These are phyloP conservation scores for Chloebia gouldiae DNA, from an alignment of 2,113 vertebrate species.

Conservation along the genomic window DNA sequence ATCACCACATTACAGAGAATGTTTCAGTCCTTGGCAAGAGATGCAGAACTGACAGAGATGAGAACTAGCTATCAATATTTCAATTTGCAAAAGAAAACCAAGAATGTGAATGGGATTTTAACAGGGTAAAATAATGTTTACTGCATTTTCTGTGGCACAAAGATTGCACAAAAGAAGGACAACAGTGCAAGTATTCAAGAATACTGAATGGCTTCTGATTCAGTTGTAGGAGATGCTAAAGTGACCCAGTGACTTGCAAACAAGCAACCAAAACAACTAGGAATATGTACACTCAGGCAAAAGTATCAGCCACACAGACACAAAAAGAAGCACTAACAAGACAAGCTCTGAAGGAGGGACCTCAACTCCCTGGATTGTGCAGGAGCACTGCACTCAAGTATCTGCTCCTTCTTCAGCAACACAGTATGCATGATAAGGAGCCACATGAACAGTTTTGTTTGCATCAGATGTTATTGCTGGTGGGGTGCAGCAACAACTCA, in stretches of 20 bases:
- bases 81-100: neutral
- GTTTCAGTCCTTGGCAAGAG: neutral
- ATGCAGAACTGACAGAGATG: neutral
- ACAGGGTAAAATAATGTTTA: neutral
- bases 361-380: rapidly evolving
- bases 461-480: neutral
- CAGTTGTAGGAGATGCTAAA: neutral
- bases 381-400: neutral
- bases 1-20: neutral
- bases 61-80: neutral
- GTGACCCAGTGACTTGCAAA: neutral
- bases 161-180: neutral
- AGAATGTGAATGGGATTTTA: neutral
- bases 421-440: neutral
- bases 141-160: neutral
- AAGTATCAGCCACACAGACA: neutral
- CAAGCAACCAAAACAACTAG: neutral
- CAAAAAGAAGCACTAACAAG: neutral
- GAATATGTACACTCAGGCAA: neutral
- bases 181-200: neutral
- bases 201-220: neutral
- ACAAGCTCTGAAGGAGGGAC: neutral
- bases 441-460: neutral
- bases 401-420: neutral
- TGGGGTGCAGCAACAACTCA: neutral